Conservation (phyloP, 2,797 vertebrate species). For the Manis javanica region DNA sequence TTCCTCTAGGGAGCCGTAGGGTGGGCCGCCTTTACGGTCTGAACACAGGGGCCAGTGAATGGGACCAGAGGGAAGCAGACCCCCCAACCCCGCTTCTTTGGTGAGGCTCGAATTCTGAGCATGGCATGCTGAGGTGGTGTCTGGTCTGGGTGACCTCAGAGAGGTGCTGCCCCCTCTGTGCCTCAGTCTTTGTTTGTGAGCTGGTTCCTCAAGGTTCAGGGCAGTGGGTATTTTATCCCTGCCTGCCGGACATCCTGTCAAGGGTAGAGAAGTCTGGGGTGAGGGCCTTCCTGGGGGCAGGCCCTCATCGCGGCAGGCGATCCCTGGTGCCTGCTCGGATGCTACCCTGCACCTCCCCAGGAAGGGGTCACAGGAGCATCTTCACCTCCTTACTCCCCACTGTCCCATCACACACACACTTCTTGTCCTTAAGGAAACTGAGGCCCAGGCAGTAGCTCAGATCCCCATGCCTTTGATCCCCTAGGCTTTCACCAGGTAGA, state of each 20-base stretch:
- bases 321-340: too few relatives aligned
- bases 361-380: neutral
- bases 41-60: neutral
- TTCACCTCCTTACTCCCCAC: neutral
- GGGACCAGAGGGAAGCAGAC: neutral
- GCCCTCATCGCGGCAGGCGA: neutral
- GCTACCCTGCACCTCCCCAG: neutral
- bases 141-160: neutral
- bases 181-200: neutral
- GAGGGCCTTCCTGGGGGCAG: neutral
- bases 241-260: neutral
- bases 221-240: neutral
- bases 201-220: neutral
- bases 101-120: neutral
- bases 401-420: accelerated
- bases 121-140: neutral
- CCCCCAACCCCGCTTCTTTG: too few relatives aligned
- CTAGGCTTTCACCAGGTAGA: neutral
- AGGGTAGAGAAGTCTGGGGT: neutral
- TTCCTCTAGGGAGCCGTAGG: neutral
- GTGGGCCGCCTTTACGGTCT: neutral
- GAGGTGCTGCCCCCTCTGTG: neutral
- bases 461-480: neutral
- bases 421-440: neutral
- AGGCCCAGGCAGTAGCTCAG: neutral